phyloP scores from a whole-genome alignment of 1,140 invertebrate genomes.

The Diprion similis region DNA sequence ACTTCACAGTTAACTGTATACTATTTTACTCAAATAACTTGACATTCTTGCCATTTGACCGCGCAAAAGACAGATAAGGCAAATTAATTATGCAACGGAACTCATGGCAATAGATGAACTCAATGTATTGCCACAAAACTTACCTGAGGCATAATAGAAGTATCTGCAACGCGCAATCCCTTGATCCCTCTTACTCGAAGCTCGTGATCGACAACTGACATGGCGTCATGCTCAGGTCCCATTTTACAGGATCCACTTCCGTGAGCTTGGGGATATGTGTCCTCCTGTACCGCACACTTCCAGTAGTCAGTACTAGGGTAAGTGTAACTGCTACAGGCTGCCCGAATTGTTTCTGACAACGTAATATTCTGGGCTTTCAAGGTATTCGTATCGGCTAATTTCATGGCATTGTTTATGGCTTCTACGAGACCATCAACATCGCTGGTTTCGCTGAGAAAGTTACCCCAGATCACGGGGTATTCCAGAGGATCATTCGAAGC shows the following conservation, averaged over 20 bases:
- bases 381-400: conserved; percentile 40
- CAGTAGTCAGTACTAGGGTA: conserved; percentile 70
- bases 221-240: conserved; percentile 56
- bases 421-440: conserved; percentile 58
- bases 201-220: conserved; percentile 60
- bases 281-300: conserved; percentile 58
- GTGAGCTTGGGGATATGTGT: conserved; percentile 64
- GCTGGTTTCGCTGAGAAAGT: conserved; percentile 59
- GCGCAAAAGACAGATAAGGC: not conserved
- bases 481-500: conserved; percentile 60
- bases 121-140: not conserved
- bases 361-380: conserved; percentile 41
- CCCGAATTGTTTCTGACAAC: conserved; percentile 20
- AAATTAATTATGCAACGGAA: not conserved
- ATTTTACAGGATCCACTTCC: conserved; percentile 68
- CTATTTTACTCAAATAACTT: conserved; percentile 4
- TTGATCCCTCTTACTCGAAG: conserved; percentile 57
- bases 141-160: conserved; percentile 55
- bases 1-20: too few relatives aligned
- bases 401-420: conserved; percentile 46
- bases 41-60: not conserved
- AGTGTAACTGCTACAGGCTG: conserved; percentile 36
- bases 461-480: conserved; percentile 67
- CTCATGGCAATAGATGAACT: too few relatives aligned
- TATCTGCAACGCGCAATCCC: conserved; percentile 60